These are phyloP conservation scores for Antrozous pallidus DNA, from an alignment of 2,797 vertebrate species.

Conservation along the genomic window DNA sequence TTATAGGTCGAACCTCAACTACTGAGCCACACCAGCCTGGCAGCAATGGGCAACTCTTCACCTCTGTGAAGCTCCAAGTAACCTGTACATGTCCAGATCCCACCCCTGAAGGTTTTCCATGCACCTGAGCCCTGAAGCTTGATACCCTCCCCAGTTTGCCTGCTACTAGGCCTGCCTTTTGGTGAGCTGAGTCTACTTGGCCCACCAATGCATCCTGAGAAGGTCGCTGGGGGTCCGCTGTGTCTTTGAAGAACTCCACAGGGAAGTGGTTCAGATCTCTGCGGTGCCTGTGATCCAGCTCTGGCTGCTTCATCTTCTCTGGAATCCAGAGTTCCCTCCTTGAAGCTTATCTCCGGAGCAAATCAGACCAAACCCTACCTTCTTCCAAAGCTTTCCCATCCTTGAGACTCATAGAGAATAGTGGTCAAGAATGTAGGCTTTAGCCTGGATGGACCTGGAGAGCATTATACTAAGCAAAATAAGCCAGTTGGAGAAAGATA, in stretches of 20 bases:
- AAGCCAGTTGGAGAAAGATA: background rate
- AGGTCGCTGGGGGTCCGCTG: background rate
- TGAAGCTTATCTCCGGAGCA: background rate
- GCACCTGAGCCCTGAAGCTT: background rate
- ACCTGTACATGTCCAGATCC: background rate
- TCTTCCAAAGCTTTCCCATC: background rate
- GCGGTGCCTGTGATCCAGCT: background rate
- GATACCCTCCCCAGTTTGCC: background rate
- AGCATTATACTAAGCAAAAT: background rate
- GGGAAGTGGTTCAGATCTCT: background rate
- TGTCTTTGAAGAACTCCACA: background rate
- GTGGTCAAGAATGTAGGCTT: background rate
- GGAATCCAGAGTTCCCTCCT: background rate
- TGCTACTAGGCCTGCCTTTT: background rate
- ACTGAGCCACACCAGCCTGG: no score
- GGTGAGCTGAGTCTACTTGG: background rate
- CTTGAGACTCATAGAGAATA: background rate
- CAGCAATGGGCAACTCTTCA: background rate
- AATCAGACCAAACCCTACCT: background rate
- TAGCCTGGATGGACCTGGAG: background rate
- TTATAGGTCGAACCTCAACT: no score
- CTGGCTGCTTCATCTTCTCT: background rate
- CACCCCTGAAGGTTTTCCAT: background rate
- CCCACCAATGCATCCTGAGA: background rate
- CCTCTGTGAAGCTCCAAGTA: background rate